These are phyloP conservation scores for Chorisops tibialis DNA, from an alignment of 2,888 invertebrate genomes.

Conservation along the genomic window DNA sequence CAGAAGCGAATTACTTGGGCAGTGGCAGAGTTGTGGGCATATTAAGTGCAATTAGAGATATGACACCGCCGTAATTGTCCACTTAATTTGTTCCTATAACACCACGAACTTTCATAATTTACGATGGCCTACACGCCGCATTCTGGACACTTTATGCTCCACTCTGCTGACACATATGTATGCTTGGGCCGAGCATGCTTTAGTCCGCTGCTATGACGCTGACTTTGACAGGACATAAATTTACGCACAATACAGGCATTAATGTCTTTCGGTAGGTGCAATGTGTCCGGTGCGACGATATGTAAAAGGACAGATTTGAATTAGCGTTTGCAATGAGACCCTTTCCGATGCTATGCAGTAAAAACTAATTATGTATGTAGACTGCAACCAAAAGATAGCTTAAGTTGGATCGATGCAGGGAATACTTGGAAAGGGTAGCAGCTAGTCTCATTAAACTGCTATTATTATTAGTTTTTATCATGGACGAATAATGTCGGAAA, in stretches of 20 bases:
- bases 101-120: constrained; percentile 15
- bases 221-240: constrained; percentile 18
- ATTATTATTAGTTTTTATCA: constrained; percentile 23
- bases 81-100: constrained; percentile 26
- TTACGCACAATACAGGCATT: constrained; percentile 6
- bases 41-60: constrained; percentile 30
- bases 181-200: not conserved
- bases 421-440: constrained; percentile 9
- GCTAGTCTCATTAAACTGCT: constrained; percentile 21
- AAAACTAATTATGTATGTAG: constrained; percentile 19
- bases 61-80: constrained; percentile 31
- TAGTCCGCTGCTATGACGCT: not conserved
- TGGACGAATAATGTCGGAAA: constrained; percentile 16
- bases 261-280: constrained; percentile 6
- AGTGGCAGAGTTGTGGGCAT: not conserved
- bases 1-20: not conserved
- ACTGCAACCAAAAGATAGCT: not conserved
- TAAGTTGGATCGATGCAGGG: not conserved
- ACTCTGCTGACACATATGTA: constrained; percentile 5
- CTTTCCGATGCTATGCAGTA: not conserved
- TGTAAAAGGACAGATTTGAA: not conserved
- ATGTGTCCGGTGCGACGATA: not conserved
- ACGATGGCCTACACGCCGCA: constrained; percentile 19
- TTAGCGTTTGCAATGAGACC: not conserved
- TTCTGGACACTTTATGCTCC: not conserved